phyloP scores from a whole-genome alignment of 2,797 vertebrate species.

The Poeciliopsis paucimaculata region DNA sequence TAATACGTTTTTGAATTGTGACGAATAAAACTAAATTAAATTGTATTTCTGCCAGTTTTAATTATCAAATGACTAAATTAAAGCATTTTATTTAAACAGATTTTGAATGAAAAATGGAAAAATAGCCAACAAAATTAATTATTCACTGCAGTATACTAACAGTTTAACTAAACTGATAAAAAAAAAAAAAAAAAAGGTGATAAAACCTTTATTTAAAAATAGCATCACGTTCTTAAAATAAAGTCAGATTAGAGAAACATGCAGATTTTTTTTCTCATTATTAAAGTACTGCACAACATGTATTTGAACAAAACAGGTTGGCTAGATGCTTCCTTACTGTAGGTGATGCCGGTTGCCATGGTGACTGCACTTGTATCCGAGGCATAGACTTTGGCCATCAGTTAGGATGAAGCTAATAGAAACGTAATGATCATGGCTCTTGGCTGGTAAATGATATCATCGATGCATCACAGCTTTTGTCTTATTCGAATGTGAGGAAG shows the following conservation, averaged over 20 bases:
- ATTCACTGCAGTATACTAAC: neutral
- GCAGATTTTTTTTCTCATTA: neutral
- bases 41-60: neutral
- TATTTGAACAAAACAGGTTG: slow-evolving; percentile 11
- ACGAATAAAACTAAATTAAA: neutral
- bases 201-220: neutral
- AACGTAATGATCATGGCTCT: slow-evolving; percentile 38
- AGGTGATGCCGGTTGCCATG: slow-evolving; percentile 70
- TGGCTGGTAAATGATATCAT: slow-evolving; percentile 15
- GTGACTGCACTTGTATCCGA: slow-evolving; percentile 56
- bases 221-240: neutral
- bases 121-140: neutral
- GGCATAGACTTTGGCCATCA: slow-evolving; percentile 44
- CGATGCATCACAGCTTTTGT: neutral
- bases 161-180: neutral
- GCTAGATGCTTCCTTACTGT: slow-evolving; percentile 50
- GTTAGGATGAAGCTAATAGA: slow-evolving; percentile 45
- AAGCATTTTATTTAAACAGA: neutral
- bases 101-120: neutral
- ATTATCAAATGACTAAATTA: neutral
- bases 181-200: neutral
- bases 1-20: neutral
- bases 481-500: neutral
- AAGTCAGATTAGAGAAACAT: neutral
- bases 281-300: neutral